A percentile compares a stretch with the other conserved stretches of the same genome.
phyloP scores from a whole-genome alignment of 2,888 invertebrate genomes.

The Eupeodes luniger region DNA sequence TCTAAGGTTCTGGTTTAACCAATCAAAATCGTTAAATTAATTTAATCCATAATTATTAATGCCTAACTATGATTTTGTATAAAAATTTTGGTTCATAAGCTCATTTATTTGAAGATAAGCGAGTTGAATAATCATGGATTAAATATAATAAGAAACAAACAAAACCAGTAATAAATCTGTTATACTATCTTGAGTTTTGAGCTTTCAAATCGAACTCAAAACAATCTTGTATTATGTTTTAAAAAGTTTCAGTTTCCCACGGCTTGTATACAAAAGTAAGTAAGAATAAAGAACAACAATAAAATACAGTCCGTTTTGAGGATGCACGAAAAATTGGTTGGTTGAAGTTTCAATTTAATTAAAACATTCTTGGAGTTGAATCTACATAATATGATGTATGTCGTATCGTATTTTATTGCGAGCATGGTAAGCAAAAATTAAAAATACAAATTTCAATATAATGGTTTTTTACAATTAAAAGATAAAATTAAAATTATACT shows the following conservation, averaged over 20 bases:
- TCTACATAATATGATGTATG: background rate
- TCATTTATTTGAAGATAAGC: too few species aligned
- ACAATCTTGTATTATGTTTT: background rate
- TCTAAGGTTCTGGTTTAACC: too few species aligned
- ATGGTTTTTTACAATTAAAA: constrained; percentile 48
- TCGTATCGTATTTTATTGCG: background rate
- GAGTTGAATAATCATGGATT: too few species aligned
- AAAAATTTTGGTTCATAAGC: too few species aligned
- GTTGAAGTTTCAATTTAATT: background rate
- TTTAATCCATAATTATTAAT: too few species aligned
- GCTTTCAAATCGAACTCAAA: background rate
- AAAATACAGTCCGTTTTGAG: background rate
- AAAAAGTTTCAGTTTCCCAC: background rate
- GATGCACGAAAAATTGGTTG: background rate
- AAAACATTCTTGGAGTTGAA: background rate
- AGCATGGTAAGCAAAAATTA: constrained; percentile 52
- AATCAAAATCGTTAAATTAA: too few species aligned
- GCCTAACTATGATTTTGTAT: too few species aligned
- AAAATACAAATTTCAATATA: constrained; percentile 57
- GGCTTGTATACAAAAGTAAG: background rate
- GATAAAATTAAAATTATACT: constrained; percentile 74
- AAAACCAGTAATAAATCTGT: too few species aligned
- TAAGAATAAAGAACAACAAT: background rate
- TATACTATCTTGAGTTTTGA: background rate
- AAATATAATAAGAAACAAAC: too few species aligned